Base-by-base conservation (phyloP, 2,113 vertebrate genomes). In the Excalfactoria chinensis region DNA sequence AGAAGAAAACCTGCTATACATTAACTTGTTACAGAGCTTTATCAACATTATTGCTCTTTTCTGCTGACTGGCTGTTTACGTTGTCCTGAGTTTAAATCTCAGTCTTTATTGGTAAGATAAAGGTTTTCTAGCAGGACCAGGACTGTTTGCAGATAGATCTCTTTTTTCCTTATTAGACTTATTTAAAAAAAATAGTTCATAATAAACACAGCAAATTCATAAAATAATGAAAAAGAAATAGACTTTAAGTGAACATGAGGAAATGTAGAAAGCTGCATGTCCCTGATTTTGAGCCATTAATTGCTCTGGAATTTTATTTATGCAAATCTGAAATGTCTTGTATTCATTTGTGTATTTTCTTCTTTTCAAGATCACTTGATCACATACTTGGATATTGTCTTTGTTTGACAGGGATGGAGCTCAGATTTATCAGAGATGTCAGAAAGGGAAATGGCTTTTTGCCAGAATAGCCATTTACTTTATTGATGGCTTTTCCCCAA, bases 401-500 rank as follows among this genome's bases (percentile, higher is more conserved):
- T 62, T 84, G 13, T 88, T 86, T 84, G 56, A 74, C 72, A 71
- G 17, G 16, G 30, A 88, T 85, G 44, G 34, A 92, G 41, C 73
- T 89, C 58, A 53, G 49, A 73, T 89, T 91, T 87, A 79, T 49
- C 55, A 70, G 32, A 44, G 51, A 63, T 68, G 72, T 77, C 56
- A 80, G 48, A 56, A 84, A 46, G 16, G 16, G 34, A 96, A 88
- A 88, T 60, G 72, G 60, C 56, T 20, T 76, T 87, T 89, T 88
- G 71, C 41, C 75, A 89, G 60, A 90, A 74, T 1, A 77, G 34
- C 60, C 64, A 78, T 91, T 94, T 93, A 51, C 32, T 95, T 91
- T 84, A 84, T 70, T 74, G 85, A 63, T 86, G 56, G 25, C 56
- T 93, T 77, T 88, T 7, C 56, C 44, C 26, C n/a, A 58, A 41